Evolutionary conservation across 1,140 invertebrate genomes (phyloP).

Genomic region (Hylaeus anthracinus): DNA sequence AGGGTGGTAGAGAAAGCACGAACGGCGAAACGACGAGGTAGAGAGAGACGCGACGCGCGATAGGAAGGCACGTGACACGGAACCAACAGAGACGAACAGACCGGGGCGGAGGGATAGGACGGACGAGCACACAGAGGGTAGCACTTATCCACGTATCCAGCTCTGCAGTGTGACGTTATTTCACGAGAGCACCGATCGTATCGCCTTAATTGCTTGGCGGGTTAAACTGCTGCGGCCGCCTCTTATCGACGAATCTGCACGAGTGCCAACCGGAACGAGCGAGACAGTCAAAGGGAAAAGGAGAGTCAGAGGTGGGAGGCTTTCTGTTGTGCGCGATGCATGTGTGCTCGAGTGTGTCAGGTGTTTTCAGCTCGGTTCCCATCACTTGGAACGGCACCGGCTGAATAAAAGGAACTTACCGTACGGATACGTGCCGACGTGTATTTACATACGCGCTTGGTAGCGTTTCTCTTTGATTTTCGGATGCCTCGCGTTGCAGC

Average conservation of each 20-base stretch:
- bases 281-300: slow-evolving; percentile 2
- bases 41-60: slow-evolving; percentile 4
- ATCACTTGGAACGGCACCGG: slow-evolving; percentile 46
- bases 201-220: slow-evolving; percentile 77
- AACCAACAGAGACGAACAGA: background rate
- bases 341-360: slow-evolving; percentile 61
- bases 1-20: slow-evolving; percentile 8
- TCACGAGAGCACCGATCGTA: slow-evolving; percentile 73
- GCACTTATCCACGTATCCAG: slow-evolving; percentile 59
- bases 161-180: slow-evolving; percentile 73
- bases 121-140: slow-evolving; percentile 24
- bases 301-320: background rate
- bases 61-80: slow-evolving; percentile 14
- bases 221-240: slow-evolving; percentile 75
- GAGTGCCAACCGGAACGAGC: slow-evolving; percentile 51
- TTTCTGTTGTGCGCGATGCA: slow-evolving; percentile 9
- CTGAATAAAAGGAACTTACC: slow-evolving; percentile 61
- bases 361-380: slow-evolving; percentile 67
- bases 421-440: slow-evolving; percentile 22
- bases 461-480: slow-evolving; percentile 20
- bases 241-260: slow-evolving; percentile 74
- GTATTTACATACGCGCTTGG: background rate
- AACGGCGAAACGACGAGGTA: slow-evolving; percentile 2
- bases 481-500: background rate
- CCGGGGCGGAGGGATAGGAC: background rate